Evolutionary conservation across 92 coral and sea anemone species (phyloP).

Genomic region (Anthopleura xanthogrammica): DNA sequence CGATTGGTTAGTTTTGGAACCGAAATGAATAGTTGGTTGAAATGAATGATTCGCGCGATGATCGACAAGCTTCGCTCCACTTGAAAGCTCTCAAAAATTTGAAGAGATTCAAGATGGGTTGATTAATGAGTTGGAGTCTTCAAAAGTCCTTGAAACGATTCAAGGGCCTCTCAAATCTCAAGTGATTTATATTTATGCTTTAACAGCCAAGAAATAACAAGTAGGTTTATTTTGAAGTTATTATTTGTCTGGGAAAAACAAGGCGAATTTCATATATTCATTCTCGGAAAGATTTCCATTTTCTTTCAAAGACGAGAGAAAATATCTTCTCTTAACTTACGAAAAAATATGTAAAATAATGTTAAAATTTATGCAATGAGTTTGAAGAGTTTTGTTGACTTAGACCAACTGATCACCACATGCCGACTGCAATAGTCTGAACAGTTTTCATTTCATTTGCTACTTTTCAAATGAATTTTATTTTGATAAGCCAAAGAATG

Average conservation of each 20-base stretch:
- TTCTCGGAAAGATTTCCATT: neutral
- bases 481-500: too few relatives aligned
- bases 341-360: too few relatives aligned
- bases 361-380: too few relatives aligned
- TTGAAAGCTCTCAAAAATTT: conserved; percentile 7
- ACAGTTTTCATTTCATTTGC: too few relatives aligned
- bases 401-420: too few relatives aligned
- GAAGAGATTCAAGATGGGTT: neutral
- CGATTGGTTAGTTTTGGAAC: neutral
- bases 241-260: neutral
- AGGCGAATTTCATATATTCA: neutral
- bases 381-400: too few relatives aligned
- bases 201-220: neutral
- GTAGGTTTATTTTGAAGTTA: neutral
- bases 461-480: too few relatives aligned
- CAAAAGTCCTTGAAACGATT: conserved; percentile 15
- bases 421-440: too few relatives aligned
- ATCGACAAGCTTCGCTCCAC: conserved; percentile 1
- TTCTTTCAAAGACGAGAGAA: too few relatives aligned
- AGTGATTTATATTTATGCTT: neutral
- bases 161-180: conserved; percentile 16
- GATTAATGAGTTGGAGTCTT: conserved; percentile 24
- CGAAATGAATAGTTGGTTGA: neutral
- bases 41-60: neutral
- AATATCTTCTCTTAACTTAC: too few relatives aligned